Conservation (phyloP, 2,797 vertebrate genomes). For the Hozukius guyotensis region DNA sequence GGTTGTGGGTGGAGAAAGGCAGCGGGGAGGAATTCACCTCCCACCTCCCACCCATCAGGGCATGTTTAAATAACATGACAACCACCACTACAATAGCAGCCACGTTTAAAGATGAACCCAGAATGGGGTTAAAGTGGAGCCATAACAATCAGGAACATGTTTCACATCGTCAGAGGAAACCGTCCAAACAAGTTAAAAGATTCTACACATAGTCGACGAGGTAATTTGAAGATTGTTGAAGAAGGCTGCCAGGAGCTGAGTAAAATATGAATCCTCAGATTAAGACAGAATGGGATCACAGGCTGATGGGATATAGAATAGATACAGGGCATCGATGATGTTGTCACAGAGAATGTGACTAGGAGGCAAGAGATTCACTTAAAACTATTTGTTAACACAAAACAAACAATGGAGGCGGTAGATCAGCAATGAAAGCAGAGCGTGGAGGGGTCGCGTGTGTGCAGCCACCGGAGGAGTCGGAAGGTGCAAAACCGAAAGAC, state of each 20-base stretch:
- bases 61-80: slow-evolving; percentile 16
- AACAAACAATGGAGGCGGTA: too few species aligned
- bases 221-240: background rate
- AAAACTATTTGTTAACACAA: background rate
- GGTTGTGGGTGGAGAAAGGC: slow-evolving; percentile 28
- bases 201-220: background rate
- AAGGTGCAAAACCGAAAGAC: too few species aligned
- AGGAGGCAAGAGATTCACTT: background rate
- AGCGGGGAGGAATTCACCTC: slow-evolving; percentile 15
- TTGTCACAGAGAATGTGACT: background rate
- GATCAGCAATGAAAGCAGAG: too few species aligned
- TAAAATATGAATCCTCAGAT: background rate
- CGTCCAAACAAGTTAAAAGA: background rate
- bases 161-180: background rate
- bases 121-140: background rate
- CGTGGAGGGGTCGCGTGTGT: too few species aligned
- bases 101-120: background rate
- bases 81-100: background rate
- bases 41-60: background rate
- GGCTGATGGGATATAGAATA: background rate
- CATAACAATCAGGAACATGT: background rate
- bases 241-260: background rate
- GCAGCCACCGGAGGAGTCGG: too few species aligned
- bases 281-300: background rate
- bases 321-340: background rate